Evolutionary conservation across 1,140 invertebrate species (phyloP).

Genomic region (Drosophila leontia): DNA sequence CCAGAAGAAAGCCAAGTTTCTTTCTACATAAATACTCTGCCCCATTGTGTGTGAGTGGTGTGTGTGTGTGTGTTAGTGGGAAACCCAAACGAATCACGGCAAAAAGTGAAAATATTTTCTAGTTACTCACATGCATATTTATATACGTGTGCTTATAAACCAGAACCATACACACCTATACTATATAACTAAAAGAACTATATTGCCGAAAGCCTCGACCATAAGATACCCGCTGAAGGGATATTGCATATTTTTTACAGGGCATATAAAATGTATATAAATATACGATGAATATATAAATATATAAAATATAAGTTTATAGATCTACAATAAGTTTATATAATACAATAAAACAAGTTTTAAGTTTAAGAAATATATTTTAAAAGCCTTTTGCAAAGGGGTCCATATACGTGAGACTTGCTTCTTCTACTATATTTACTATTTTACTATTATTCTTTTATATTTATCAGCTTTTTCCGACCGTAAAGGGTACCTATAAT

Average conservation of each 20-base stretch:
- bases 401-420: background rate
- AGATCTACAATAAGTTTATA: background rate
- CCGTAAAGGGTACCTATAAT: no score
- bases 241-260: background rate
- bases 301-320: background rate
- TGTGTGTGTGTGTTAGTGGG: background rate
- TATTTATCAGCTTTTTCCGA: background rate
- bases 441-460: background rate
- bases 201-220: background rate
- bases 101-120: constrained; percentile 77
- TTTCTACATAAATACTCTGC: constrained; percentile 62
- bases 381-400: background rate
- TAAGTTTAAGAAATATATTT: background rate
- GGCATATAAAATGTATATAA: background rate
- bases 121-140: constrained; percentile 39
- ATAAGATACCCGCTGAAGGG: background rate
- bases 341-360: background rate
- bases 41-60: constrained; percentile 3
- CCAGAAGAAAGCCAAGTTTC: constrained; percentile 78
- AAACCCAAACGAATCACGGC: constrained; percentile 53
- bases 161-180: constrained; percentile 3
- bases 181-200: background rate
- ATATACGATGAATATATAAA: background rate
- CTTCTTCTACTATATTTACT: background rate
- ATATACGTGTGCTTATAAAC: constrained; percentile 21